These are phyloP conservation scores for Diadema setosum DNA, from an alignment of 35 echinoderm and acorn worm species.

Conservation along the genomic window DNA sequence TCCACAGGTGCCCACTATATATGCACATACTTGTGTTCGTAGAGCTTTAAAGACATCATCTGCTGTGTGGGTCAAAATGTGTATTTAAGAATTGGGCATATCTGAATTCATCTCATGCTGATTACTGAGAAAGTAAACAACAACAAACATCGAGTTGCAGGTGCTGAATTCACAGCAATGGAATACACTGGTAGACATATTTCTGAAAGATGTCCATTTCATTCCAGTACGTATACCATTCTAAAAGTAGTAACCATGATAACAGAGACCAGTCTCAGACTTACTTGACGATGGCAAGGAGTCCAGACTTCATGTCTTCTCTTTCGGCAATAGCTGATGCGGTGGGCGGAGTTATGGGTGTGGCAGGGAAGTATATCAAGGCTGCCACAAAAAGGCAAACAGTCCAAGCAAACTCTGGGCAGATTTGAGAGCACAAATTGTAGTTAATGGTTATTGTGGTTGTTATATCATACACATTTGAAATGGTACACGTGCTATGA, in stretches of 20 bases:
- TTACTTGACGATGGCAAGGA: background rate
- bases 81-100: background rate
- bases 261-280: background rate
- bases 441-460: background rate
- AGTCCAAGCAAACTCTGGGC: slow-evolving; percentile 50
- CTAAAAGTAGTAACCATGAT: background rate
- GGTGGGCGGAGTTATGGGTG: slow-evolving; percentile 84
- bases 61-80: too few relatives aligned
- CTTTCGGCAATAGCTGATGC: slow-evolving; percentile 38
- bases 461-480: too few relatives aligned
- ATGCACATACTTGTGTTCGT: too few relatives aligned
- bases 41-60: too few relatives aligned
- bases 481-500: too few relatives aligned
- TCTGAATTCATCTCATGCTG: background rate
- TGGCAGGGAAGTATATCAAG: slow-evolving; percentile 74
- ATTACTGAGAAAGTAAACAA: background rate
- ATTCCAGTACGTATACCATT: background rate
- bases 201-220: background rate
- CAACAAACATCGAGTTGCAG: background rate
- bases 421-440: background rate
- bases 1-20: too few relatives aligned
- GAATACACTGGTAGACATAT: background rate
- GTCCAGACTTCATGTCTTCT: slow-evolving; percentile 6
- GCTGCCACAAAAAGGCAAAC: slow-evolving; percentile 39
- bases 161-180: background rate